Percentiles rank a stretch among this genome's conserved stretches.
phyloP scores from a whole-genome alignment of 2,888 invertebrate species.

The Amblyteles armatorius region DNA sequence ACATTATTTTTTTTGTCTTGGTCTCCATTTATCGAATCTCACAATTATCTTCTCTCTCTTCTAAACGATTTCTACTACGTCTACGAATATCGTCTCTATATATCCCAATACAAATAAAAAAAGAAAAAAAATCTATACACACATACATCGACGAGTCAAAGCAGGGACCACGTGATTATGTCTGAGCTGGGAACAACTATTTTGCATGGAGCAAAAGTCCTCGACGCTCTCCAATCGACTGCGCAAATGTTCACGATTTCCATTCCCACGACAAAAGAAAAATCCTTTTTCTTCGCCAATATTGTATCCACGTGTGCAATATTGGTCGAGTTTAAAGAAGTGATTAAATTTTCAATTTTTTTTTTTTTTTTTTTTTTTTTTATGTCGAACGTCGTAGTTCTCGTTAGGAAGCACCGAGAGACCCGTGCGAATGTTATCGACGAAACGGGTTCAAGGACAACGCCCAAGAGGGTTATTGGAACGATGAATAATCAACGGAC shows the following conservation, averaged over 20 bases:
- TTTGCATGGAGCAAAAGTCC: slow-evolving; percentile 91
- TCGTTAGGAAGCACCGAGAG: slow-evolving; percentile 50
- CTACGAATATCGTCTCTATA: slow-evolving; percentile 63
- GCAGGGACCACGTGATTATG: slow-evolving; percentile 90
- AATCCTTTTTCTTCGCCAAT: neutral
- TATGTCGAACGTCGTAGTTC: slow-evolving; percentile 8
- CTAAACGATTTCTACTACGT: slow-evolving; percentile 24
- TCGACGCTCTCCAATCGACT: slow-evolving; percentile 86
- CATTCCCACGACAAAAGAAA: neutral
- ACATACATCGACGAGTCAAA: slow-evolving; percentile 84
- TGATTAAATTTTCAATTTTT: neutral
- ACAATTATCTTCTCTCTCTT: slow-evolving; percentile 24
- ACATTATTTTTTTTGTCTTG: neutral
- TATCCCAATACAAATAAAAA: slow-evolving; percentile 51
- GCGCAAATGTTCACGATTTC: slow-evolving; percentile 74
- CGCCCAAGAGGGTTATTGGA: slow-evolving; percentile 14
- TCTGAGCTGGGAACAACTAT: slow-evolving; percentile 89
- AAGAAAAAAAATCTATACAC: slow-evolving; percentile 71
- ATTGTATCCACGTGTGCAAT: neutral
- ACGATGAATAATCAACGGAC: slow-evolving; percentile 53
- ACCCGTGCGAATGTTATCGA: slow-evolving; percentile 50
- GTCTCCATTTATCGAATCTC: neutral
- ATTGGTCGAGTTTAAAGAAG: neutral
- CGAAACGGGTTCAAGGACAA: slow-evolving; percentile 18
- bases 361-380: neutral